Evolutionary conservation across 2,888 invertebrate genomes (phyloP), one percentile per base, ranked within the genome.

Genomic region (Mystacides longicornis): DNA sequence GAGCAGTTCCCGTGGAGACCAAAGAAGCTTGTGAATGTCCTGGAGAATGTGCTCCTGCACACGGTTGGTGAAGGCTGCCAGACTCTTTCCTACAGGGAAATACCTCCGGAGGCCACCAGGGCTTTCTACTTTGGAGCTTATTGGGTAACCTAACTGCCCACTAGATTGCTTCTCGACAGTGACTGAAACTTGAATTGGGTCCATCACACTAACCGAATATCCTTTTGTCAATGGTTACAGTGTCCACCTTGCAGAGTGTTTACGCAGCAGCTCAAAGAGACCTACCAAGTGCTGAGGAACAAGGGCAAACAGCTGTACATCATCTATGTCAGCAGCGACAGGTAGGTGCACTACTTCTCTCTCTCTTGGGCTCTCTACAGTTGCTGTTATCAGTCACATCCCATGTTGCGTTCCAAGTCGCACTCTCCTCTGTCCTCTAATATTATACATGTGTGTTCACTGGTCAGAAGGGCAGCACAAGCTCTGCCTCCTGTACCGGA

Each of bases 111-210:
- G 62, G 70, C 72, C 1, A 79, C 87, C 52, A 83, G 85, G 65
- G 90, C 88, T 42, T 82, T 92, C 64, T 91, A 91, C 68, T 93
- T 93, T 70, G 89, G 90, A 56, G 93, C 93, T 19, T 87, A 91
- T 69, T 93, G 93, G 93, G 92, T 92, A 72, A n/a, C n/a, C n/a
- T n/a, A n/a, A n/a, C n/a, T n/a, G n/a, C n/a, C n/a, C n/a, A n/a
- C n/a, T n/a, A n/a, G n/a, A n/a, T n/a, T n/a, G n/a, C n/a, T n/a
- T n/a, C n/a, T n/a, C n/a, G n/a, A n/a, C n/a, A n/a, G n/a, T n/a
- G n/a, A n/a, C n/a, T n/a, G n/a, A n/a, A n/a, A n/a, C n/a, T n/a
- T n/a, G n/a, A n/a, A n/a, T n/a, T n/a, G n/a, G n/a, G n/a, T n/a
- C n/a, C n/a, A n/a, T n/a, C n/a, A n/a, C n/a, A n/a, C n/a, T n/a